A percentile compares a stretch with the other conserved stretches of the same genome.
phyloP scores from a whole-genome alignment of 2,797 vertebrate genomes.

The Microtus agrestis region DNA sequence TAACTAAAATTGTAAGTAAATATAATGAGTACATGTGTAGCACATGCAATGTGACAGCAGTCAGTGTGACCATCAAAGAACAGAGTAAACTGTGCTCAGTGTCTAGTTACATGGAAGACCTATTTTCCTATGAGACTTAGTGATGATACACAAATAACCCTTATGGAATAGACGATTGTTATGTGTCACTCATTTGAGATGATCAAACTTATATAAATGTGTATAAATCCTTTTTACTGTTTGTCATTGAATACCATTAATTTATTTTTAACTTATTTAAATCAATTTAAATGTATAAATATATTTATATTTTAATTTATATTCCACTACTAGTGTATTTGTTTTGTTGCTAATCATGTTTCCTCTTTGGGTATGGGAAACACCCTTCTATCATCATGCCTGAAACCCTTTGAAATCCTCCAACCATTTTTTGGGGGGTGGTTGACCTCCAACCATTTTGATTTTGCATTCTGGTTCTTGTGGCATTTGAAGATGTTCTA shows the following conservation, averaged over 20 bases:
- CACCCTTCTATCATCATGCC: background rate
- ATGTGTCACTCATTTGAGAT: background rate
- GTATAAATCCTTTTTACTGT: background rate
- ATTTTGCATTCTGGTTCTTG: background rate
- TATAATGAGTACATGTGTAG: background rate
- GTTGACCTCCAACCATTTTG: too few relatives aligned
- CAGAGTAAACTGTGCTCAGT: background rate
- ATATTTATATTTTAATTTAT: background rate
- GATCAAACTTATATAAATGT: background rate
- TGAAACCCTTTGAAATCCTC: background rate
- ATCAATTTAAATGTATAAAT: background rate
- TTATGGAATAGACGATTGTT: background rate
- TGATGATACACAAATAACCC: background rate
- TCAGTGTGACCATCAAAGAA: background rate
- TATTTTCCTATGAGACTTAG: background rate
- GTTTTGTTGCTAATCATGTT: background rate
- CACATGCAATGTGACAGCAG: too few relatives aligned
- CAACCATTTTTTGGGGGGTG: too few relatives aligned
- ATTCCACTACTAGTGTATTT: too few relatives aligned
- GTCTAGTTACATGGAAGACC: background rate
- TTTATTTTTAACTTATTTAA: background rate
- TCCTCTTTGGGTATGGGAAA: background rate
- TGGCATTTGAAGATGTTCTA: background rate
- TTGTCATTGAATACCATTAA: background rate
- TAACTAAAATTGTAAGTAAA: background rate